Percentiles rank a stretch among this genome's conserved stretches.
These are phyloP conservation scores for Eugnorisma glareosa DNA, from an alignment of 2,888 invertebrate genomes.

Conservation along the genomic window DNA sequence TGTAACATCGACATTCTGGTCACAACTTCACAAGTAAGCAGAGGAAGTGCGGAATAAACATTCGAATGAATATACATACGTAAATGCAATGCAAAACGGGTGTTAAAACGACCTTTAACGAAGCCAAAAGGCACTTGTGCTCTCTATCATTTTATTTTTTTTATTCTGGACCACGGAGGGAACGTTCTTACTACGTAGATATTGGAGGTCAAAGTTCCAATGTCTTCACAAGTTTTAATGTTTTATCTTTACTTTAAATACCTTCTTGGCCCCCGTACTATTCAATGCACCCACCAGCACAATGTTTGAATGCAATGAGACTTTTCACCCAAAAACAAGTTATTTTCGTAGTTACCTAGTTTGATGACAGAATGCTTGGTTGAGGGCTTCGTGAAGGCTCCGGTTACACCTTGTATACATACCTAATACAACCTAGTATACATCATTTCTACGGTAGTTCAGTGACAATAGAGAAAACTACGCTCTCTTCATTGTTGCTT, in stretches of 20 bases:
- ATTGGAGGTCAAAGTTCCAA: too few relatives aligned
- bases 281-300: background rate
- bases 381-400: background rate
- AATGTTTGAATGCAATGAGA: background rate
- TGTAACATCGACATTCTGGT: conserved; percentile 41
- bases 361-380: too few relatives aligned
- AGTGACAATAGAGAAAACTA: background rate
- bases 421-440: background rate
- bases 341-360: background rate
- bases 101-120: background rate
- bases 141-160: too few relatives aligned
- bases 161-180: background rate
- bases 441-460: background rate
- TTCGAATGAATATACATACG: too few relatives aligned
- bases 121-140: too few relatives aligned
- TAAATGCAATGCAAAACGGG: background rate
- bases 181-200: background rate
- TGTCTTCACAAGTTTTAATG: too few relatives aligned
- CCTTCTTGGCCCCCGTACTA: background rate
- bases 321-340: background rate
- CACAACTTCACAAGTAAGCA: conserved; percentile 26
- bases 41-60: conserved; percentile 37
- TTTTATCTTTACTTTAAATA: background rate
- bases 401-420: background rate
- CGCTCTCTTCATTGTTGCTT: background rate